phyloP scores from a whole-genome alignment of 2,113 vertebrate genomes.

The Corynorhinus townsendii region DNA sequence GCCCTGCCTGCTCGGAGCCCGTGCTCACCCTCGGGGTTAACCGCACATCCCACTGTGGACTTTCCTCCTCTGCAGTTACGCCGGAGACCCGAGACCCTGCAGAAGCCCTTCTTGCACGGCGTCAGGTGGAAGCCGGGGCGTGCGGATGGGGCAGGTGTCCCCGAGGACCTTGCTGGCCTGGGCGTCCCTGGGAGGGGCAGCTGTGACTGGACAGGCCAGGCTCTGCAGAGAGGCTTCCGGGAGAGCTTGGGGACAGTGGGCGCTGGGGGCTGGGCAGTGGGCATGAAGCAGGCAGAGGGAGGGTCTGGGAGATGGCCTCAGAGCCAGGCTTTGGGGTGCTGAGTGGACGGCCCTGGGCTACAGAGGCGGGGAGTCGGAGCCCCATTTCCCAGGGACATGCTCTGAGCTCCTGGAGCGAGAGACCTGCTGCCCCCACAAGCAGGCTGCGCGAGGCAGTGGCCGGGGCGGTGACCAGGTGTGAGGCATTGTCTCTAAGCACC shows the following conservation, averaged over 20 bases:
- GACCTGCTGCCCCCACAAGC: not conserved
- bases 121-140: not conserved
- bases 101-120: not conserved
- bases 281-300: not conserved
- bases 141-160: accelerated
- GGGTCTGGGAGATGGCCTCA: not conserved
- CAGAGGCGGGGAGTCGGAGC: not conserved
- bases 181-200: not conserved
- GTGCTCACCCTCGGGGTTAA: not conserved
- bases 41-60: accelerated
- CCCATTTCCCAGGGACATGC: not conserved
- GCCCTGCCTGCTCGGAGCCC: not conserved
- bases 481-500: not conserved
- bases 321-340: not conserved
- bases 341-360: not conserved
- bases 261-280: not conserved
- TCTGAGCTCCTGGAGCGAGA: not conserved
- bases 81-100: not conserved
- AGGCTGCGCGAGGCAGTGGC: not conserved
- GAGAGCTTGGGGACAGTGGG: not conserved
- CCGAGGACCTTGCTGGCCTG: not conserved
- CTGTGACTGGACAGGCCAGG: not conserved
- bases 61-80: accelerated
- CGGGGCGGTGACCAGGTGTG: not conserved
- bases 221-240: not conserved